Base-by-base conservation (phyloP, 2,113 vertebrate species). In the Galeopterus variegatus region DNA sequence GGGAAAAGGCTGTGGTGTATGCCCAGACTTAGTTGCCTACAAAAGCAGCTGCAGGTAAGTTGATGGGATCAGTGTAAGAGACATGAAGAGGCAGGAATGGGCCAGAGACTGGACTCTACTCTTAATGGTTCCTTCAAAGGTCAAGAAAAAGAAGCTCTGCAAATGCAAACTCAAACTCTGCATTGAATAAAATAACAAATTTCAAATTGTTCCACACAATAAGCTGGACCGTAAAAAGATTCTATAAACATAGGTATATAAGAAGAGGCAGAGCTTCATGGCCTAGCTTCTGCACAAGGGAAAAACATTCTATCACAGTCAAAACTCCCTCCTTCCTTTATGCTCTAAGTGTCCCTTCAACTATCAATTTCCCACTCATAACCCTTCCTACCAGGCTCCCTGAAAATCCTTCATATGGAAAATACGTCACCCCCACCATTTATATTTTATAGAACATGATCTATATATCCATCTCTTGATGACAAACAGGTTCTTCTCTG, bases 151-250 rank as follows among this genome's bases (percentile, higher is more conserved):
- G 54, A 48, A 67, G 21, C 28, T 86, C 41, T 83, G 48, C 18
- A 77, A 86, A 85, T 28, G 45, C 54, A 62, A 92, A 77, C 18
- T 83, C 62, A 17, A 82, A 69, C 24, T 83, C 45, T 36, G 41
- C 62, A 76, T 48, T n/a, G 75, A 82, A 79, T 54, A 92, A 75
- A 77, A 69, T 14, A 45, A 7, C 62, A 36, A 7, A 56, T 88
- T 67, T 60, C 82, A 62, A 50, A 36, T 1, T 28, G 18, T 64
- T 45, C 52, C n/a, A 83, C 62, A 36, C 31, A 70, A 62, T n/a
- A 60, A 79, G 28, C 75, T 60, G 64, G 48, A 31, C 21, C 48
- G 8, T 33, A 36, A 50, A 50, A 79, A 86, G 36, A n/a, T 14
- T 23, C 67, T 17, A 26, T 33, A 81, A 48, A 72, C 3, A 18